phyloP scores from a whole-genome alignment of 2,888 invertebrate species.

The Stenurella melanura region DNA sequence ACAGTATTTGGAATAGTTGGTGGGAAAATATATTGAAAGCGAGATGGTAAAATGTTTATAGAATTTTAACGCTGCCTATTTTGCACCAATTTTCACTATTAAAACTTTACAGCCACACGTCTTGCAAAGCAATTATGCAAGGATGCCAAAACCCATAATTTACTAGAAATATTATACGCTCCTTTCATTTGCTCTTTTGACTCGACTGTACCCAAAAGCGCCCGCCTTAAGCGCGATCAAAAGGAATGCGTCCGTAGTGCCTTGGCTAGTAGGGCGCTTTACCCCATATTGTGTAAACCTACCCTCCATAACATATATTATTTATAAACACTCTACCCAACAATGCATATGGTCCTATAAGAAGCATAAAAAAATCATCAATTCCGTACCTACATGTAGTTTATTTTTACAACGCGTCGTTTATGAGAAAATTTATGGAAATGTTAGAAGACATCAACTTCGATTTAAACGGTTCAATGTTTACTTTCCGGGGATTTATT shows the following conservation, averaged over 20 bases:
- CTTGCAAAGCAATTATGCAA: neutral
- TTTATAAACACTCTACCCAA: slow-evolving; percentile 18
- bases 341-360: slow-evolving; percentile 10
- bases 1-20: too few relatives aligned
- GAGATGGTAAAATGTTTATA: too few relatives aligned
- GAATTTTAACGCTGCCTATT: neutral
- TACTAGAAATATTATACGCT: neutral
- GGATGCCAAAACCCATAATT: neutral
- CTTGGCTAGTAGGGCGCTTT: slow-evolving; percentile 18
- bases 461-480: slow-evolving; percentile 9
- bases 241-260: slow-evolving; percentile 16
- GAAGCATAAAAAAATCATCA: neutral
- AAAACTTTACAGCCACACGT: neutral
- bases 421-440: slow-evolving; percentile 10
- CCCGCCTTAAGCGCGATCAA: slow-evolving; percentile 13
- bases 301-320: slow-evolving; percentile 17
- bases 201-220: slow-evolving; percentile 16
- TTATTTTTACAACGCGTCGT: slow-evolving; percentile 12
- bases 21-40: too few relatives aligned
- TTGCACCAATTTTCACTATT: neutral
- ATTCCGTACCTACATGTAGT: neutral
- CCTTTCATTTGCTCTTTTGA: slow-evolving; percentile 18
- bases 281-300: slow-evolving; percentile 28
- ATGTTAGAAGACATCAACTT: slow-evolving; percentile 8
- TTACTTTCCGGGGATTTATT: slow-evolving; percentile 16